Evolutionary conservation across 2,113 vertebrate species (phyloP), one percentile per base, ranked within the genome.

Genomic region (Sardina pilchardus): DNA sequence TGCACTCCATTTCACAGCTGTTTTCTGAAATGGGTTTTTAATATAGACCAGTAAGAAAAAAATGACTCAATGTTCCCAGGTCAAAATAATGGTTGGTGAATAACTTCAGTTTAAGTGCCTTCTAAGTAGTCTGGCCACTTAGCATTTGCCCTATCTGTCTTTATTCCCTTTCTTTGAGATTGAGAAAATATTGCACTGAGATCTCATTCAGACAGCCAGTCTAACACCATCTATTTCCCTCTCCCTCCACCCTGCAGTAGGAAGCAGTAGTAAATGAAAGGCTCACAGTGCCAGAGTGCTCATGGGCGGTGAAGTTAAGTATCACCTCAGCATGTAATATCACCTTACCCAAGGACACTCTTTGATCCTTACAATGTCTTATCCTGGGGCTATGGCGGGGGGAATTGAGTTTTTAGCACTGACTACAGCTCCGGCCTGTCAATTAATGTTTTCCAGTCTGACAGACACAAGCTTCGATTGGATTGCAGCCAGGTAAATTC

Each of bases 281-380:
- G 67, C 87, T 30, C 75, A n/a, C 9, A 30, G 81, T 85, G 82
- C 50, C 86, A 78, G 48, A 63, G 44, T 12, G 86, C 71, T 71
- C 63, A 30, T 34, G 63, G 63, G 8, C 43, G 43, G 67, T 53
- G 30, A 48, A 82, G 84, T 50, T 42, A 80, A 81, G 48, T 48
- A 82, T 56, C 83, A 24, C 44, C 75, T n/a, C 56, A 1, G n/a
- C 30, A 87, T 91, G 85, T 83, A 86, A 90, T 85, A 87, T 43
- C 84, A 87, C 67, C 83, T 50, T 83, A 82, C 87, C 85, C 45
- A 85, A 91, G 91, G 89, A 91, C 81, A 43, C 42, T n/a, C 83
- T 92, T 91, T 92, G 85, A 90, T 92, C 82, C n/a, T 50, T 82
- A 88, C 89, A 87, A 85, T 83, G 75, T 89, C 84, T 90, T 78